Evolutionary conservation across 1,140 invertebrate genomes (phyloP), one percentile per base, ranked within the genome.

Genomic region (Lasaia peninsularis): DNA sequence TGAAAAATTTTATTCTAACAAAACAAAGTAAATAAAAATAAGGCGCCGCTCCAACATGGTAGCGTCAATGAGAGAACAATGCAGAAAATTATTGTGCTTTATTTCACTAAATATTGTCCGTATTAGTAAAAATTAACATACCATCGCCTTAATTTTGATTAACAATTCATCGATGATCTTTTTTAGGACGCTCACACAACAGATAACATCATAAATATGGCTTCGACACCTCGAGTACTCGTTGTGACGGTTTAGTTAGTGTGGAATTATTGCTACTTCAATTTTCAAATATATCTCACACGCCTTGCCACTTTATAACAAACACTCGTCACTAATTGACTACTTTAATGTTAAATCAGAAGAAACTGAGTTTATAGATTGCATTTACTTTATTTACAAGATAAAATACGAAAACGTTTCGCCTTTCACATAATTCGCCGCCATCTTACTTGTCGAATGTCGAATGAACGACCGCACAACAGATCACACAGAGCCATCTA

Each of bases 161-260:
- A 71, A 77, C 58, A 73, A 84, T 88, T 78, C 80, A 84, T 88
- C 70, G 84, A 86, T 86, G 82, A 81, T 78, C 72, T 85, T 83
- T 80, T 73, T 64, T 73, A 80, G 77, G 82, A 88, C 82, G 88
- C 85, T 89, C 84, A 87, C 78, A 88, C 72, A 66, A 84, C 82
- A 89, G 88, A 89, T 89, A 89, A 89, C 88, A 89, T 89, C 86
- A 86, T 89, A 89, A 89, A 89, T 89, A 89, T 89, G 88, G 88
- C 88, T 86, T 89, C 88, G 82, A 86, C 72, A 80, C 78, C 75
- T 88, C 73, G 78, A 79, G 78, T 78, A 77, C 75, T 88, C 75
- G 80, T 77, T 84, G 75, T 75, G 83, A 88, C 80, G 83, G 83
- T 86, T 88, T 87, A 86, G 78, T 85, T 86, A 84, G 80, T 86